These are phyloP conservation scores for Colius striatus DNA, from an alignment of 2,113 vertebrate genomes.

Conservation along the genomic window DNA sequence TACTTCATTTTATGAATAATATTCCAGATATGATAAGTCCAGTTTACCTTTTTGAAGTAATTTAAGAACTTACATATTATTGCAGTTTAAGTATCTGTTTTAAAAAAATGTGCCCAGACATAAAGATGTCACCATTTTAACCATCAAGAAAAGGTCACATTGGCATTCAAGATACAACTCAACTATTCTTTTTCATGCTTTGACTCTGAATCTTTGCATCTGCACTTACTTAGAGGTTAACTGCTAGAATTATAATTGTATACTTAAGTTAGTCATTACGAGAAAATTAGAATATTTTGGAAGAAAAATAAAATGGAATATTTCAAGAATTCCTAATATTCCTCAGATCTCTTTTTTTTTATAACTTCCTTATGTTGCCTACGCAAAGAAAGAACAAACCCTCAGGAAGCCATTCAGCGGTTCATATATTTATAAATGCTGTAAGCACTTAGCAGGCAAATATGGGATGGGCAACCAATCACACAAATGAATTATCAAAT, in stretches of 20 bases:
- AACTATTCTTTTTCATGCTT: constrained; percentile 59
- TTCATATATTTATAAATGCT: not conserved
- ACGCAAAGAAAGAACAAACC: not conserved
- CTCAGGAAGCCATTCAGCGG: not conserved
- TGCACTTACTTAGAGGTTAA: constrained; percentile 28
- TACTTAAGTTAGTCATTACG: constrained; percentile 54
- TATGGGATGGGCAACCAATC: not conserved
- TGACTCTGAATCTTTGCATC: constrained; percentile 60
- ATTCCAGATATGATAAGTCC: constrained; percentile 7
- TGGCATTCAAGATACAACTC: constrained; percentile 41
- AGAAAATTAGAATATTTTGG: constrained; percentile 45
- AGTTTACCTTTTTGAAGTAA: constrained; percentile 34
- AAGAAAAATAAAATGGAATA: not conserved
- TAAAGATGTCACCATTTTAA: constrained; percentile 60
- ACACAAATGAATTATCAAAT: not conserved
- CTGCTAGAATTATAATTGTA: constrained; percentile 51
- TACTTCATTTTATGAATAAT: constrained; percentile 7
- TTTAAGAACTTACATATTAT: constrained; percentile 15
- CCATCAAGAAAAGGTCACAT: constrained; percentile 58
- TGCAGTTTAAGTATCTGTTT: constrained; percentile 25
- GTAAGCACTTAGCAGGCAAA: not conserved
- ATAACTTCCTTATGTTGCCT: not conserved
- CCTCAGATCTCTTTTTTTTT: not conserved
- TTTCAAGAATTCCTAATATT: constrained; percentile 16
- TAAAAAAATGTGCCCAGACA: constrained; percentile 53